phyloP scores from a whole-genome alignment of 2,113 vertebrate species.

The Neolamprologus sp. region DNA sequence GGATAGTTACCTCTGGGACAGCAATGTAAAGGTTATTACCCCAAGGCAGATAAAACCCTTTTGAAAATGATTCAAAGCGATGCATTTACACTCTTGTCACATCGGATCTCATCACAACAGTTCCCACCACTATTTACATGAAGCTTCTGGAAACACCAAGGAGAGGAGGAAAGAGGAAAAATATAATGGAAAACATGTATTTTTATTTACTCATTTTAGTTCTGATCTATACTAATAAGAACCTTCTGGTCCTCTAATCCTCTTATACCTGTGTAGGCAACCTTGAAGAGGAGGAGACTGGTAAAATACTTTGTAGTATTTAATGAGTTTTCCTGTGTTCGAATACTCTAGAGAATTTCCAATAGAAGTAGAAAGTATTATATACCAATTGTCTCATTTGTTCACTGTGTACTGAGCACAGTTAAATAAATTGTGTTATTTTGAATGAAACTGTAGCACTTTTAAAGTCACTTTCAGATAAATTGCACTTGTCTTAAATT shows the following conservation, averaged over 20 bases:
- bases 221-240: background rate
- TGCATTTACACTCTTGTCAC: slow-evolving; percentile 14
- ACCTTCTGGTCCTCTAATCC: background rate
- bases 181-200: background rate
- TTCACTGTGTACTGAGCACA: background rate
- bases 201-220: background rate
- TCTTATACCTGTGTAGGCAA: background rate
- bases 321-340: background rate
- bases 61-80: slow-evolving; percentile 24
- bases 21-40: slow-evolving; percentile 10
- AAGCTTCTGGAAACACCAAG: background rate
- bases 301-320: background rate
- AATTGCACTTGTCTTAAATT: background rate
- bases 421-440: background rate
- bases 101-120: background rate
- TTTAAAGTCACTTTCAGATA: slow-evolving; percentile 6
- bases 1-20: background rate
- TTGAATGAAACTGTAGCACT: background rate
- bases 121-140: background rate
- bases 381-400: background rate
- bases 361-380: background rate
- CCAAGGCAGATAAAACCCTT: background rate
- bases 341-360: background rate
- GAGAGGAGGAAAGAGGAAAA: background rate
- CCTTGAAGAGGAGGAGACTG: background rate